phyloP scores from a whole-genome alignment of 1,140 invertebrate genomes.

The Scaptomyza montana region DNA sequence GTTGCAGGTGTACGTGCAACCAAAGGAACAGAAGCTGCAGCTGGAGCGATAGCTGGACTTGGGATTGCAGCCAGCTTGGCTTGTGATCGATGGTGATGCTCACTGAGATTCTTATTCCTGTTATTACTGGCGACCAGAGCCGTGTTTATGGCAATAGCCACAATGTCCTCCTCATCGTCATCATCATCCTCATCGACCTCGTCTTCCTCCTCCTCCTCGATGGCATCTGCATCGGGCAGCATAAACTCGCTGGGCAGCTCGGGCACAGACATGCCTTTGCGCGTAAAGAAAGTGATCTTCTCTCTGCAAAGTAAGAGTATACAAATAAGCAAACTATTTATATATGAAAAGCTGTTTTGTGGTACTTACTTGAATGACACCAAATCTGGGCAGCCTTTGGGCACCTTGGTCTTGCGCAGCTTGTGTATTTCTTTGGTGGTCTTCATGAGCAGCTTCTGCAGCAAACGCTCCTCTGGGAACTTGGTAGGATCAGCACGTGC shows the following conservation, averaged over 20 bases:
- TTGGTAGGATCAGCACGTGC: conserved; percentile 87
- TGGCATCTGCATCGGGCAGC: conserved; percentile 72
- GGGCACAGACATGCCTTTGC: conserved; percentile 90
- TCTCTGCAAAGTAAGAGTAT: conserved; percentile 87
- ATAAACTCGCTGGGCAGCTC: conserved; percentile 88
- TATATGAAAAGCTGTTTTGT: conserved; percentile 20
- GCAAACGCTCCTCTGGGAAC: conserved; percentile 89
- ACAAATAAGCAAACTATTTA: neutral
- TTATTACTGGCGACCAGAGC: conserved; percentile 81
- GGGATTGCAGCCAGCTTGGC: conserved; percentile 39
- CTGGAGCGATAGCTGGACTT: conserved; percentile 30
- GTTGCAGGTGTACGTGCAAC: conserved; percentile 1
- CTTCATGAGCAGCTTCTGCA: conserved; percentile 92
- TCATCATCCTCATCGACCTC: conserved; percentile 51
- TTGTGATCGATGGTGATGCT: conserved; percentile 65
- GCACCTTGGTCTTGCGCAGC: conserved; percentile 92
- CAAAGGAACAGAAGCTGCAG: neutral
- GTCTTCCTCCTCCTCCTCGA: conserved; percentile 71
- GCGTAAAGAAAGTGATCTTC: conserved; percentile 97
- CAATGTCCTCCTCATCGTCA: conserved; percentile 72
- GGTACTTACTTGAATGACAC: conserved; percentile 95
- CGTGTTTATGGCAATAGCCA: conserved; percentile 78
- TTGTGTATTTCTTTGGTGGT: conserved; percentile 96
- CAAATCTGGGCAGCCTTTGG: conserved; percentile 94
- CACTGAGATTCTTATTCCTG: conserved; percentile 83